These are phyloP conservation scores for Lepidocyrtoides sp. DNA, from an alignment of 2,888 invertebrate genomes.

Conservation along the genomic window DNA sequence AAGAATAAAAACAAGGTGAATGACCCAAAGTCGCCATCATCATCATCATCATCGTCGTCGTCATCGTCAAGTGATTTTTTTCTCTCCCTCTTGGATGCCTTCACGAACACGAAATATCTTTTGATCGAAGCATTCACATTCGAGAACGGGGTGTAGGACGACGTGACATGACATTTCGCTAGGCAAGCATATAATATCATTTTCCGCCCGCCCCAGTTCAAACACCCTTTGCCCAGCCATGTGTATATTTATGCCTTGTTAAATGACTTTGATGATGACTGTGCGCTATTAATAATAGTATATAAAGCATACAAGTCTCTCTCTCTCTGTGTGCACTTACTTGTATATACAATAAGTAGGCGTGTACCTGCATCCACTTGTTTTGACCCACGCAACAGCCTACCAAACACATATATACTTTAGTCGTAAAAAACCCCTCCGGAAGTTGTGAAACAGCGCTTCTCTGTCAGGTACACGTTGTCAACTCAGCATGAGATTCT, in stretches of 20 bases:
- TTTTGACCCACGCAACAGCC: background rate
- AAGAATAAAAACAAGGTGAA: conserved; percentile 55
- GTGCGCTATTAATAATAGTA: background rate
- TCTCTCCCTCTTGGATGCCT: conserved; percentile 36
- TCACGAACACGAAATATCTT: conserved; percentile 48
- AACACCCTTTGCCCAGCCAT: background rate
- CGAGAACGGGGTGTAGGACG: background rate
- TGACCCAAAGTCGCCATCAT: conserved; percentile 61
- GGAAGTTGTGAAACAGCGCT: background rate
- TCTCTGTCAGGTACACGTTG: background rate
- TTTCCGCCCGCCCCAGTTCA: background rate
- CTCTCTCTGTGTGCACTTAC: too few species aligned
- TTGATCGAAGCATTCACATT: conserved; percentile 18
- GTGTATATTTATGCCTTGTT: background rate
- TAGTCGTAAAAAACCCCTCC: background rate
- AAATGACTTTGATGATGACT: background rate
- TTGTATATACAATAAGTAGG: too few species aligned
- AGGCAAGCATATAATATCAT: background rate
- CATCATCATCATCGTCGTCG: background rate
- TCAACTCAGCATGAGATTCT: conserved; percentile 1
- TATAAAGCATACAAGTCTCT: background rate
- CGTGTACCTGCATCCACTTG: background rate
- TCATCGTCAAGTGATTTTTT: background rate
- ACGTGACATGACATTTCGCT: conserved; percentile 67
- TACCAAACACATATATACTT: background rate